Evolutionary conservation across 2,113 vertebrate species (phyloP).

Genomic region (Carassius carassius): DNA sequence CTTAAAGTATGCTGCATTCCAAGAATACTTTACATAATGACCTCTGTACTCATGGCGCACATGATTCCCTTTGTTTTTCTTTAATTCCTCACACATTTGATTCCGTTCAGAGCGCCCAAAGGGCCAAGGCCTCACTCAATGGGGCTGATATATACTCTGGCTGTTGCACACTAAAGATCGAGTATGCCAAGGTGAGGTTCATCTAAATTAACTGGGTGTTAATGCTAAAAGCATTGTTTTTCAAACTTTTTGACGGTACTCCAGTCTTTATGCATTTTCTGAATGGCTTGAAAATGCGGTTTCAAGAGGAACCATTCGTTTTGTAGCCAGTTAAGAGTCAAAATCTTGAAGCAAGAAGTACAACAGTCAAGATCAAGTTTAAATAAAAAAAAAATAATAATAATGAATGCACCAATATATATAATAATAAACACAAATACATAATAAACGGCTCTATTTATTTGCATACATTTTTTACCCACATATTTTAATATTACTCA

Average conservation of each 20-base stretch:
- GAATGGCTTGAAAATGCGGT: background rate
- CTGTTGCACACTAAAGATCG: slow-evolving; percentile 94
- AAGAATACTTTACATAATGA: background rate
- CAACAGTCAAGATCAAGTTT: no score
- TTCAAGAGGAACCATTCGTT: background rate
- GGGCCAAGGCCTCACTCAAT: slow-evolving; percentile 93
- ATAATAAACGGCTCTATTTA: no score
- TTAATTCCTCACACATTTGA: slow-evolving; percentile 83
- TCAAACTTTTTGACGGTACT: background rate
- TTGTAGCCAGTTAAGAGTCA: background rate
- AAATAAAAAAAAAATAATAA: no score
- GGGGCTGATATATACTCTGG: slow-evolving; percentile 78
- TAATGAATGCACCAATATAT: no score
- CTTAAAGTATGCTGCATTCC: background rate
- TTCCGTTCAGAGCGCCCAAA: slow-evolving; percentile 92
- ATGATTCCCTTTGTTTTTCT: slow-evolving; percentile 63
- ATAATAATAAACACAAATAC: no score
- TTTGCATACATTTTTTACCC: no score
- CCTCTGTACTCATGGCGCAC: no score
- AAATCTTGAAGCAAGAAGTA: no score
- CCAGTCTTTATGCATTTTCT: background rate
- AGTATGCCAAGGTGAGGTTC: slow-evolving; percentile 89
- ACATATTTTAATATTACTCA: no score
- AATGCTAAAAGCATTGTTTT: background rate
- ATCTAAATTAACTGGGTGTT: background rate